Conservation (phyloP, 2,797 vertebrate species). For the Gouania willdenowi region DNA sequence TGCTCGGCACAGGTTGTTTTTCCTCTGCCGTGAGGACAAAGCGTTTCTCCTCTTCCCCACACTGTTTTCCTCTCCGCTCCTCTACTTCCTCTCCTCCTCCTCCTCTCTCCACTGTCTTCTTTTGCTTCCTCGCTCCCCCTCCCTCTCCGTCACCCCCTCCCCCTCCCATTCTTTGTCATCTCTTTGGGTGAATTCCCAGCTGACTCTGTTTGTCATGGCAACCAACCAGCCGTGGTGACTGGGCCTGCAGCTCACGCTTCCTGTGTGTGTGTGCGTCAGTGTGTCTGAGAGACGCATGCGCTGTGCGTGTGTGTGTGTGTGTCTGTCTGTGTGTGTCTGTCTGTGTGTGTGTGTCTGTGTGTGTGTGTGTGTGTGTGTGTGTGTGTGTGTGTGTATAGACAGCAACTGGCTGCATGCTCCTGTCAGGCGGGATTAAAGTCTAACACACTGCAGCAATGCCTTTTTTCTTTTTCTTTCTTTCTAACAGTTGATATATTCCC, state of each 20-base stretch:
- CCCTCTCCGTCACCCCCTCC: slow-evolving; percentile 4
- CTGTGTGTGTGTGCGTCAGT: slow-evolving; percentile 57
- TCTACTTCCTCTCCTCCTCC: slow-evolving; percentile 13
- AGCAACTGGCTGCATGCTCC: slow-evolving; percentile 68
- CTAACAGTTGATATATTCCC: not conserved
- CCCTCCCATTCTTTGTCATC: slow-evolving; percentile 67
- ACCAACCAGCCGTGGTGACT: slow-evolving; percentile 75
- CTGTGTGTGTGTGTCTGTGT: slow-evolving; percentile 17
- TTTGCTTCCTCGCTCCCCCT: not conserved
- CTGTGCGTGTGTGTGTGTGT: slow-evolving; percentile 22
- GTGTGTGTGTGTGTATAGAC: slow-evolving; percentile 41
- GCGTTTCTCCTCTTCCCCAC: not conserved
- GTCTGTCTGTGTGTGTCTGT: slow-evolving; percentile 32
- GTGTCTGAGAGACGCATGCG: slow-evolving; percentile 19
- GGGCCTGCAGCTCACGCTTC: slow-evolving; percentile 75
- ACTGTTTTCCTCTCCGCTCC: slow-evolving; percentile 1
- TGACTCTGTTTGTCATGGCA: slow-evolving; percentile 82
- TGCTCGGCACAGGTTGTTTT: too few species aligned
- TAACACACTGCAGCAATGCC: slow-evolving; percentile 70
- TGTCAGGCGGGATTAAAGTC: slow-evolving; percentile 78
- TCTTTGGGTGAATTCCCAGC: slow-evolving; percentile 80
- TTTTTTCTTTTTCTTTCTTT: slow-evolving; percentile 9
- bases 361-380: slow-evolving; percentile 24
- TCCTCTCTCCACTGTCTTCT: not conserved
- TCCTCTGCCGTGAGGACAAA: not conserved